Percentiles rank a stretch among this genome's conserved stretches.
These are phyloP conservation scores for Bolinopsis microptera DNA, from an alignment of 37 sponge, comb jelly and placozoan genomes.

Conservation along the genomic window DNA sequence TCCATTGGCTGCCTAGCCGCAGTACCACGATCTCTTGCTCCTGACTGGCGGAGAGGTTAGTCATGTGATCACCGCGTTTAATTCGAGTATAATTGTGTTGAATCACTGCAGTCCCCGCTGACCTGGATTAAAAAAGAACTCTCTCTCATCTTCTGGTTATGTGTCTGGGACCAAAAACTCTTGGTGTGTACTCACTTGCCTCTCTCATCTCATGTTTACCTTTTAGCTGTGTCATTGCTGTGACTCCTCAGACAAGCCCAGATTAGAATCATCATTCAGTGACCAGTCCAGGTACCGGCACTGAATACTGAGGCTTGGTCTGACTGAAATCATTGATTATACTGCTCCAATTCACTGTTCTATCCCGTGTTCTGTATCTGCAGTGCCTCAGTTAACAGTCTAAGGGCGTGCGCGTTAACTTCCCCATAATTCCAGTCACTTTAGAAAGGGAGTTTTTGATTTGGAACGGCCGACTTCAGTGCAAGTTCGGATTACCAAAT, in stretches of 20 bases:
- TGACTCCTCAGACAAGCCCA: too few species aligned
- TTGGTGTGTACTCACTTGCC: too few species aligned
- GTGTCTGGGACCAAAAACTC: neutral
- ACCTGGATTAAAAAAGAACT: neutral
- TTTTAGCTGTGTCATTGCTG: too few species aligned
- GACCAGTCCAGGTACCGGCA: too few species aligned
- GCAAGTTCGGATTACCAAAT: neutral
- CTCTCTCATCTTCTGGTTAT: neutral
- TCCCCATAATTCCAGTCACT: neutral
- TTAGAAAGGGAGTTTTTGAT: neutral
- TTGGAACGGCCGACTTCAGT: neutral
- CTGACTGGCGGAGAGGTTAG: neutral
- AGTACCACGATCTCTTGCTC: neutral
- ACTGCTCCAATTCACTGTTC: too few species aligned
- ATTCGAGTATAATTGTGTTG: slow-evolving; percentile 52
- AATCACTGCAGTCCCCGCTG: slow-evolving; percentile 38
- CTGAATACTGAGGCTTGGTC: too few species aligned
- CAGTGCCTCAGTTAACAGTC: neutral
- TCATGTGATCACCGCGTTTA: neutral
- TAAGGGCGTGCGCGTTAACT: neutral
- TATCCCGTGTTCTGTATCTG: too few species aligned
- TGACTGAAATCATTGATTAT: too few species aligned
- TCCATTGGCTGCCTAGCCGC: neutral
- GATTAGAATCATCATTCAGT: too few species aligned
- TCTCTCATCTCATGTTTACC: too few species aligned